A percentile compares a stretch with the other conserved stretches of the same genome.
Evolutionary conservation across 2,113 vertebrate species (phyloP).

Genomic region (Mustela lutreola): DNA sequence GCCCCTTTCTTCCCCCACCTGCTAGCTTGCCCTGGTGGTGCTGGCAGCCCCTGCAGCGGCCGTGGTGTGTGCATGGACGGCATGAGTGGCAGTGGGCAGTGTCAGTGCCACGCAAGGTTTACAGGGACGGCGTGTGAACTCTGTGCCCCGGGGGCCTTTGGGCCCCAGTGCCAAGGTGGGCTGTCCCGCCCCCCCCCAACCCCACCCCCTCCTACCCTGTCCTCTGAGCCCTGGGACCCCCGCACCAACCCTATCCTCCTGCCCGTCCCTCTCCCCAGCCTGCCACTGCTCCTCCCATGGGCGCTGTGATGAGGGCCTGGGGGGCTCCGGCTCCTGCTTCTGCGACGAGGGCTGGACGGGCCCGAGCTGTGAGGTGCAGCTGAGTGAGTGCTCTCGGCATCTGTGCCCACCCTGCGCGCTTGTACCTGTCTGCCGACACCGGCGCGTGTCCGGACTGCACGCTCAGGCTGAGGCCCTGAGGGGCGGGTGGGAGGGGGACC

Average conservation of each 20-base stretch:
- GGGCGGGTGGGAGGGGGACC: not conserved
- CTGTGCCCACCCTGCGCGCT: not conserved
- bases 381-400: slow-evolving; percentile 85
- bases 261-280: slow-evolving; percentile 78
- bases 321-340: slow-evolving; percentile 92
- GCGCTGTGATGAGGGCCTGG: slow-evolving; percentile 88
- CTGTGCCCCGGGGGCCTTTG: slow-evolving; percentile 88
- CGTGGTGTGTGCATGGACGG: slow-evolving; percentile 91
- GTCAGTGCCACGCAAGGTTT: slow-evolving; percentile 90
- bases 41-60: slow-evolving; percentile 90
- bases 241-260: not conserved
- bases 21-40: slow-evolving; percentile 92
- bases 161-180: slow-evolving; percentile 92
- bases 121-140: slow-evolving; percentile 91
- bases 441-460: fast-evolving
- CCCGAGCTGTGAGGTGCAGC: slow-evolving; percentile 86
- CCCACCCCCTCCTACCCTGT: fast-evolving
- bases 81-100: slow-evolving; percentile 87
- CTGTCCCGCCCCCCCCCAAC: not conserved
- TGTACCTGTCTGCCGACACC: not conserved
- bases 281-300: slow-evolving; percentile 89
- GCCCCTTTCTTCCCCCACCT: fast-evolving
- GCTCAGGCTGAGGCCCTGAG: not conserved
- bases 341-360: slow-evolving; percentile 92
- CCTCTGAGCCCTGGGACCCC: fast-evolving